Evolutionary conservation across 2,113 vertebrate species (phyloP).

Genomic region (Misgurnus anguillicaudatus): DNA sequence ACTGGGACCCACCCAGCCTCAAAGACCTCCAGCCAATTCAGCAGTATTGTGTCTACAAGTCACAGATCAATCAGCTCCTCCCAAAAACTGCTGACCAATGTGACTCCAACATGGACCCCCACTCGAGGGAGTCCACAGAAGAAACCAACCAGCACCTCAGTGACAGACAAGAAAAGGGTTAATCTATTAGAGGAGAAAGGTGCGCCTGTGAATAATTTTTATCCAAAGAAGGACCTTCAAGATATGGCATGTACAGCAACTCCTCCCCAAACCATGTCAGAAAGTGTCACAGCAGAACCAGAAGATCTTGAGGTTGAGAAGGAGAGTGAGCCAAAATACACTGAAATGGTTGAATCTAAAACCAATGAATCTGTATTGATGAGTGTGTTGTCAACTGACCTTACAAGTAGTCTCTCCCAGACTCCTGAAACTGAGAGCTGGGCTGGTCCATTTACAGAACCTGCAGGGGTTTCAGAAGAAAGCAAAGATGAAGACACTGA

Average conservation of each 20-base stretch:
- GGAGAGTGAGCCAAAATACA: constrained; percentile 15
- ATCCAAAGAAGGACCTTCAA: constrained; percentile 61
- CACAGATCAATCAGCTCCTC: constrained; percentile 21
- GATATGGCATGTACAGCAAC: constrained; percentile 56
- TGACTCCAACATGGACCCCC: constrained; percentile 34
- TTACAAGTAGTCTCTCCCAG: constrained; percentile 22
- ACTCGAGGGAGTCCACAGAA: constrained; percentile 32
- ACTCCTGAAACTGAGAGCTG: constrained; percentile 36
- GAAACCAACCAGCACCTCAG: constrained; percentile 10
- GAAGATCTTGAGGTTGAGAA: constrained; percentile 4
- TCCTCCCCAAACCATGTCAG: constrained; percentile 2
- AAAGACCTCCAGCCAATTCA: constrained; percentile 45
- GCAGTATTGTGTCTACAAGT: constrained; percentile 47
- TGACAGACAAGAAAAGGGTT: constrained; percentile 24
- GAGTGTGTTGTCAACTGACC: not conserved
- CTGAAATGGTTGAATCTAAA: not conserved
- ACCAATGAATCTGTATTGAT: constrained; percentile 16
- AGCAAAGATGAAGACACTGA: constrained; percentile 50
- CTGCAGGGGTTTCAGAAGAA: constrained; percentile 37
- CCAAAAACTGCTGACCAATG: not conserved
- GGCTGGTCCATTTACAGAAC: constrained; percentile 25
- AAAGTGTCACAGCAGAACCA: constrained; percentile 6
- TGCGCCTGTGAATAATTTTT: constrained; percentile 56
- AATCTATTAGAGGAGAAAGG: constrained; percentile 27
- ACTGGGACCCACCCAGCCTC: constrained; percentile 56